Evolutionary conservation across 2,888 invertebrate species (phyloP).

Genomic region (Troides helena): DNA sequence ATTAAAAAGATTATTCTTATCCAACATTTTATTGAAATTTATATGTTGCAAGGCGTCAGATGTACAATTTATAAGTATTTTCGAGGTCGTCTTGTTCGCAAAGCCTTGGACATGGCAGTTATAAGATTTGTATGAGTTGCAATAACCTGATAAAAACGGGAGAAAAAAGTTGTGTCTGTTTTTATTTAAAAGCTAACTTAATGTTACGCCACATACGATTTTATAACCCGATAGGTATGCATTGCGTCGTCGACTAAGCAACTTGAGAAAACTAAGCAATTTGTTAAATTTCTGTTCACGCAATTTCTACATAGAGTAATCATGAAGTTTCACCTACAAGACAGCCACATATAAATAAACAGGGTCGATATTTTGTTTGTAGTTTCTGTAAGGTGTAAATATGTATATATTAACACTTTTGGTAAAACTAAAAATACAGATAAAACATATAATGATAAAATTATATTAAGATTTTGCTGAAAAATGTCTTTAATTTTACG

Average conservation of each 20-base stretch:
- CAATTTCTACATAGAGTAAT: background rate
- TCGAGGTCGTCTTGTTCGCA: background rate
- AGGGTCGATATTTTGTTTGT: background rate
- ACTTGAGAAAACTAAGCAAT: background rate
- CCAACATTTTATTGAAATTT: background rate
- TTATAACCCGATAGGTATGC: background rate
- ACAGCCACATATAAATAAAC: background rate
- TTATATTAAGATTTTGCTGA: background rate
- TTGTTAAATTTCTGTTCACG: background rate
- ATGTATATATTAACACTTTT: background rate
- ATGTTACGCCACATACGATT: background rate
- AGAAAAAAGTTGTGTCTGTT: background rate
- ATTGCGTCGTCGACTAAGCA: background rate
- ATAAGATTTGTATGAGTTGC: background rate
- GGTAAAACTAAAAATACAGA: background rate
- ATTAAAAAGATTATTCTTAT: background rate
- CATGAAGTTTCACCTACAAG: background rate
- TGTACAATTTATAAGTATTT: background rate
- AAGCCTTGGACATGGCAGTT: slow-evolving; percentile 1
- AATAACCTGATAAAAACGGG: background rate
- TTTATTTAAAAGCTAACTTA: background rate
- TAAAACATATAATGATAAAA: background rate
- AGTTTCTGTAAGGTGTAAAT: background rate
- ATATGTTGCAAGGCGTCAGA: background rate
- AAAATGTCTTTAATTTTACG: too few relatives aligned